phyloP scores from a whole-genome alignment of 2,888 invertebrate genomes.

The Drosophila anomalata region DNA sequence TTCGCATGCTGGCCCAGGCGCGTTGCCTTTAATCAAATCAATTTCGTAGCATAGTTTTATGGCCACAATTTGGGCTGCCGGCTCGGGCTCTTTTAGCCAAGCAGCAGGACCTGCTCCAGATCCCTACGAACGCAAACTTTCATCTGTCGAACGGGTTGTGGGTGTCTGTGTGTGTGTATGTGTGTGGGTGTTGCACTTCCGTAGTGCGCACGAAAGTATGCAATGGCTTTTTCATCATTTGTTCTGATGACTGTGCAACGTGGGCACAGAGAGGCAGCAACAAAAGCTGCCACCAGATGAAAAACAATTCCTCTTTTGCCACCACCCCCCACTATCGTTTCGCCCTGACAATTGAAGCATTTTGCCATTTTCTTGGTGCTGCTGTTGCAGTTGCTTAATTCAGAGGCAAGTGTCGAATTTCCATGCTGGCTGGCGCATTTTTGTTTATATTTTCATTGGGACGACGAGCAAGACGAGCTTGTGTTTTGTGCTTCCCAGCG shows the following conservation, averaged over 20 bases:
- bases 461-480: slow-evolving; percentile 18
- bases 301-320: slow-evolving; percentile 62
- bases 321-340: background rate
- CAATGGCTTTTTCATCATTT: slow-evolving; percentile 77
- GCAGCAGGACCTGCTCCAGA: slow-evolving; percentile 2
- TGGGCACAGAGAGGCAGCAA: slow-evolving; percentile 60
- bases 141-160: slow-evolving; percentile 41
- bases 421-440: slow-evolving; percentile 65
- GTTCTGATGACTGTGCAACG: slow-evolving; percentile 69
- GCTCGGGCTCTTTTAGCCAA: slow-evolving; percentile 10
- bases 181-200: slow-evolving; percentile 60
- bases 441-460: slow-evolving; percentile 63
- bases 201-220: slow-evolving; percentile 73
- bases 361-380: slow-evolving; percentile 52
- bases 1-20: slow-evolving; percentile 69
- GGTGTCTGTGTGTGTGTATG: slow-evolving; percentile 32
- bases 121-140: slow-evolving; percentile 36
- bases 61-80: slow-evolving; percentile 75
- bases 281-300: slow-evolving; percentile 63
- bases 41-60: slow-evolving; percentile 78
- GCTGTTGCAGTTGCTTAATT: slow-evolving; percentile 63
- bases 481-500: slow-evolving; percentile 35
- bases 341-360: slow-evolving; percentile 66
- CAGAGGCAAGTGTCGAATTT: slow-evolving; percentile 75
- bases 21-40: slow-evolving; percentile 76